Conservation (phyloP, 23 tunicate genomes). For the Styela clava region DNA sequence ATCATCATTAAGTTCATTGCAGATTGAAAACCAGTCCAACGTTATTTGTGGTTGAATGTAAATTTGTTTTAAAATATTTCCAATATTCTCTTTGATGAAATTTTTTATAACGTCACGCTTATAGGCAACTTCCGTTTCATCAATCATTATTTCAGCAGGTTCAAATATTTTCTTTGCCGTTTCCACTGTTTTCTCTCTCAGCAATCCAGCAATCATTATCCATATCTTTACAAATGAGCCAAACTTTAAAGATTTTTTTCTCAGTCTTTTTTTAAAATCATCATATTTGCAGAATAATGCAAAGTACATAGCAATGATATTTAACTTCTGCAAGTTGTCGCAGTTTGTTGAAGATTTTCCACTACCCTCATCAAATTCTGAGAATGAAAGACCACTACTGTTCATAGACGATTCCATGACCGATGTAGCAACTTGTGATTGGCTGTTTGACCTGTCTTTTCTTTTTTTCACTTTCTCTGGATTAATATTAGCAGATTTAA, state of each 20-base stretch:
- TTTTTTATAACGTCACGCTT: background rate
- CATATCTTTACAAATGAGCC: background rate
- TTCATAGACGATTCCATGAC: background rate
- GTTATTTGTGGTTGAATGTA: background rate
- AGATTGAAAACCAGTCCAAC: background rate
- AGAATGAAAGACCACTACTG: background rate
- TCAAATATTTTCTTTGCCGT: background rate
- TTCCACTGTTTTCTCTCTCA: background rate
- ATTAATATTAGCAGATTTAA: background rate
- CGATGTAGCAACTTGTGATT: background rate
- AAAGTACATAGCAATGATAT: background rate
- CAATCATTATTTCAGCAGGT: background rate
- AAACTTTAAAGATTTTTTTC: background rate
- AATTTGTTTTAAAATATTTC: background rate
- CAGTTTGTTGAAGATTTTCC: background rate
- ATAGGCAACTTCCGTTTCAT: background rate
- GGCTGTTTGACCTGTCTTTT: background rate
- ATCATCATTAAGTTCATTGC: slow-evolving; percentile 3
- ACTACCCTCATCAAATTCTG: background rate
- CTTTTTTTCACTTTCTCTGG: background rate
- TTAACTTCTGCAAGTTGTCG: background rate
- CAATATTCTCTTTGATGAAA: background rate
- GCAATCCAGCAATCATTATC: background rate
- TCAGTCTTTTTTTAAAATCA: background rate
- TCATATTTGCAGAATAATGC: background rate